phyloP scores from a whole-genome alignment of 1,140 invertebrate species.

The Sinella curviseta region DNA sequence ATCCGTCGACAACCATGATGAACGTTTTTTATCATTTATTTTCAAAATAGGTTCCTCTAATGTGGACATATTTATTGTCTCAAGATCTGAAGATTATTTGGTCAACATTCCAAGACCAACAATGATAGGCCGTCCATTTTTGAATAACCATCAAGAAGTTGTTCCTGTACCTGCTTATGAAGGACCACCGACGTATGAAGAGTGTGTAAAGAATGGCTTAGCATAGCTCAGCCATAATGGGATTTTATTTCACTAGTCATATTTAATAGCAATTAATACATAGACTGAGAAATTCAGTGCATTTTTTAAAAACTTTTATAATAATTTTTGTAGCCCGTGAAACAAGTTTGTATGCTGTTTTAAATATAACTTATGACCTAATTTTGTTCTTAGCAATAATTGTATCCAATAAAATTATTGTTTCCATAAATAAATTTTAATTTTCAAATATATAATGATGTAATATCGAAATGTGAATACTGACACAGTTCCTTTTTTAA shows the following conservation, averaged over 20 bases:
- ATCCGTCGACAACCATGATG: no score
- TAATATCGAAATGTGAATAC: not conserved
- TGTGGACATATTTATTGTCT: not conserved
- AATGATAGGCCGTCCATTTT: not conserved
- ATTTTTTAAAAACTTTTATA: no score
- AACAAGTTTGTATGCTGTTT: no score
- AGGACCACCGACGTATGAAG: constrained; percentile 3
- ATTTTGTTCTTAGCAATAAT: no score
- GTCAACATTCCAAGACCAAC: not conserved
- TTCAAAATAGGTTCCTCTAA: not conserved
- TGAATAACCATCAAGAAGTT: not conserved
- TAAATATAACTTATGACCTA: no score
- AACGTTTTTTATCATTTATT: no score
- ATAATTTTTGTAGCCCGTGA: no score
- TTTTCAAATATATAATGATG: no score
- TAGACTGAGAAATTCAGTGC: no score
- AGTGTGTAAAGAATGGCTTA: not conserved
- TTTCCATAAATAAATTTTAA: no score
- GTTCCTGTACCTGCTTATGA: not conserved
- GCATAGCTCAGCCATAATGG: not conserved
- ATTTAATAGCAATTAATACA: no score
- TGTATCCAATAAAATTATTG: no score
- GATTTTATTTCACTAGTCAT: not conserved
- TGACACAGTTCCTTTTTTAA: not conserved
- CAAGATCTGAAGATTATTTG: not conserved